phyloP scores from a whole-genome alignment of 2,888 invertebrate genomes.

The Xestia sexstrigata region DNA sequence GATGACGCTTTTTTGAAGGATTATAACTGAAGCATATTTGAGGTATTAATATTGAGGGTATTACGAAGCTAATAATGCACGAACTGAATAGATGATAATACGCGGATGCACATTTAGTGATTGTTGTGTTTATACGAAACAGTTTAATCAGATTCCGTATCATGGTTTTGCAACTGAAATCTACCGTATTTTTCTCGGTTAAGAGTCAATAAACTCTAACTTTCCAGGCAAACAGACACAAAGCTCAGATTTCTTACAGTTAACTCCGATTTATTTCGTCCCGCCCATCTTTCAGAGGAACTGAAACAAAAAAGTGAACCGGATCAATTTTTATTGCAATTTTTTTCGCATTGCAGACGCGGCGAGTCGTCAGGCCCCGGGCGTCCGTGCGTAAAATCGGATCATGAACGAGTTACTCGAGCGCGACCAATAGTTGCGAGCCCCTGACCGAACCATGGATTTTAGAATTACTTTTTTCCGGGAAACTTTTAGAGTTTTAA shows the following conservation, averaged over 20 bases:
- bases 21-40: conserved; percentile 71
- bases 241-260: conserved; percentile 3
- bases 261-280: conserved; percentile 17
- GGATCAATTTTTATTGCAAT: conserved; percentile 51
- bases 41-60: conserved; percentile 66
- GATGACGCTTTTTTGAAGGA: conserved; percentile 79
- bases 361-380: conserved; percentile 53
- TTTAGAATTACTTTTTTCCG: conserved; percentile 51
- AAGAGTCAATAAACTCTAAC: conserved; percentile 10
- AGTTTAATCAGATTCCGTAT: conserved; percentile 19
- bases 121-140: conserved; percentile 53
- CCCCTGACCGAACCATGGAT: conserved; percentile 77
- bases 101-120: conserved; percentile 53
- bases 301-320: conserved; percentile 47
- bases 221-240: background rate
- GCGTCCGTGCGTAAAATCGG: conserved; percentile 79
- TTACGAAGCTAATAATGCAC: conserved; percentile 61
- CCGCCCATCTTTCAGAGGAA: conserved; percentile 32
- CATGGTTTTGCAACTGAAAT: background rate
- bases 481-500: conserved; percentile 39
- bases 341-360: conserved; percentile 65
- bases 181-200: background rate
- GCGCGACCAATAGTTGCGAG: conserved; percentile 81
- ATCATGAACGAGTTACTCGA: conserved; percentile 72
- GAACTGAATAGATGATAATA: conserved; percentile 62